Conservation (phyloP, 2,113 vertebrate genomes). For the Euleptes europaea region DNA sequence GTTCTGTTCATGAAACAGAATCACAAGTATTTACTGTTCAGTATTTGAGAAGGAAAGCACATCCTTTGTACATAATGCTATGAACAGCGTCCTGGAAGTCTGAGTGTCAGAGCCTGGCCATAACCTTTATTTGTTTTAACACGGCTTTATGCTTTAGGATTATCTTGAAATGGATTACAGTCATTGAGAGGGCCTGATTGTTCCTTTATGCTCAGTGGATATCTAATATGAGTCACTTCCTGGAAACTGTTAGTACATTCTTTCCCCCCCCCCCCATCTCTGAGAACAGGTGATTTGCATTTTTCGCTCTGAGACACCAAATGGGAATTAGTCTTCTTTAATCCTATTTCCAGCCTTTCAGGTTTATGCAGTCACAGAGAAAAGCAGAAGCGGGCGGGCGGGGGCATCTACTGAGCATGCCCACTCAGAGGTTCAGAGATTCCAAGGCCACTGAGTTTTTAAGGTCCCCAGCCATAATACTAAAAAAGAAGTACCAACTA, state of each 20-base stretch:
- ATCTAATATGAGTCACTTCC: not conserved
- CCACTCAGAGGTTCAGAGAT: too few species aligned
- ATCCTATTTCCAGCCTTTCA: not conserved
- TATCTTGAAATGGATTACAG: not conserved
- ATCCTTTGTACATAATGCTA: not conserved
- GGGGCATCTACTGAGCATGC: not conserved
- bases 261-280: not conserved
- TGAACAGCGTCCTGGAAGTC: not conserved
- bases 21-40: not conserved
- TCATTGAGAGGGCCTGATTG: not conserved
- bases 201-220: not conserved
- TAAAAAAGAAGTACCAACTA: too few species aligned
- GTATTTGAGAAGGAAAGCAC: not conserved
- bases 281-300: not conserved
- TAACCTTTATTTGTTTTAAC: not conserved
- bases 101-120: not conserved
- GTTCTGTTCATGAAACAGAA: not conserved
- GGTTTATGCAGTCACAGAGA: not conserved
- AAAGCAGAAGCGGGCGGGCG: not conserved
- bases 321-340: not conserved
- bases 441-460: not conserved
- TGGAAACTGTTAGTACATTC: not conserved
- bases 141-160: not conserved
- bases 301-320: not conserved
- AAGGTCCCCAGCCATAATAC: too few species aligned